phyloP scores from a whole-genome alignment of 2,888 invertebrate genomes.

The Ophraella communa region DNA sequence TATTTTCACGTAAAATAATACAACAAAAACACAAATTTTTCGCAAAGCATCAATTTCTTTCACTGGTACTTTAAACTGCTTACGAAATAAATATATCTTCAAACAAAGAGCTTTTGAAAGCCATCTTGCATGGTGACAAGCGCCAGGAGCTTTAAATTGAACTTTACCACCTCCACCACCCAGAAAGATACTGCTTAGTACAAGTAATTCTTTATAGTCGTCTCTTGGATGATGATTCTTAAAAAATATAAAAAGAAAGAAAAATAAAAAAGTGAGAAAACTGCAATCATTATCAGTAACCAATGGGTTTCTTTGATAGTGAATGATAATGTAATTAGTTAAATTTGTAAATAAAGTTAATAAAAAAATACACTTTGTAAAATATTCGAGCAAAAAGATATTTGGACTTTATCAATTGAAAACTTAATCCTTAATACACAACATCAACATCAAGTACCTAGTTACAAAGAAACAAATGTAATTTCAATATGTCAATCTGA shows the following conservation, averaged over 20 bases:
- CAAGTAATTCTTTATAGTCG: neutral
- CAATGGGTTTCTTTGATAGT: too few relatives aligned
- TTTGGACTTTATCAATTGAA: too few relatives aligned
- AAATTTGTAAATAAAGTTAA: too few relatives aligned
- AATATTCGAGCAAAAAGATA: too few relatives aligned
- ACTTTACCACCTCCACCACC: neutral
- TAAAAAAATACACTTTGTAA: too few relatives aligned
- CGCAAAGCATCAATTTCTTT: neutral
- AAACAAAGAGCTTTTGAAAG: neutral
- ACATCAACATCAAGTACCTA: too few relatives aligned
- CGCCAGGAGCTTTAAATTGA: neutral
- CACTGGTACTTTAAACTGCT: neutral
- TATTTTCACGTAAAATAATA: neutral
- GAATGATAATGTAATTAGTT: too few relatives aligned
- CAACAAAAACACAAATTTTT: neutral
- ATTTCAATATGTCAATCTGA: too few relatives aligned
- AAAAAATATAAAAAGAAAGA: neutral
- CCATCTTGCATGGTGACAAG: neutral
- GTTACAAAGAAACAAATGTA: too few relatives aligned
- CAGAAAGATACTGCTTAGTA: neutral
- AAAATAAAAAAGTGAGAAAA: too few relatives aligned
- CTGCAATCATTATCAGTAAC: too few relatives aligned
- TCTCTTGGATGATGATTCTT: neutral
- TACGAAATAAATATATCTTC: neutral
- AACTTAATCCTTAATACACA: too few relatives aligned